Evolutionary conservation across 2,113 vertebrate species (phyloP), one percentile per base, ranked within the genome.

Genomic region (Miniopterus natalensis): DNA sequence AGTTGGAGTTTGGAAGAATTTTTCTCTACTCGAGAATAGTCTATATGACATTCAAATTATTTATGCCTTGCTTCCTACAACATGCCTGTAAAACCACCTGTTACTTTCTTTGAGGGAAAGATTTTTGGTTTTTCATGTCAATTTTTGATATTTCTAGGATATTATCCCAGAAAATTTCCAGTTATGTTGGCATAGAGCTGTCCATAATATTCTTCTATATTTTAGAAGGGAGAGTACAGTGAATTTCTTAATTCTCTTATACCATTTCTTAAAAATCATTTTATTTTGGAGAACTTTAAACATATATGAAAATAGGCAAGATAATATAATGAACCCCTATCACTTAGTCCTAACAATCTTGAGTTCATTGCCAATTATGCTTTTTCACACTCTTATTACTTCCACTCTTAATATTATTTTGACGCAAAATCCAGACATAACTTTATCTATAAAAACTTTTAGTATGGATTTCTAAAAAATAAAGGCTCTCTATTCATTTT

Each of bases 211-310:
- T 18, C 13, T 51, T 80, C 42, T 31, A 53, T 53, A 65, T 63
- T 74, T 29, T 18, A 20, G 18, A 68, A 25, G 57, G 79, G 57
- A 74, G 20, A 14, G 13, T 47, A n/a, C 68, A 75, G 5, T 75
- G 36, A 10, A 36, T 83, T 73, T 42, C 57, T 93, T 10, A 73
- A 55, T 75, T 42, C 49, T 92, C 5, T 84, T 73, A 21, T 8
- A n/a, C n/a, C 31, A 31, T 23, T 70, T 80, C 80, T 47, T 13
- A 23, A 21, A 57, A 53, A 70, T 45, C 20, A 8, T 36, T 88
- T 65, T 89, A 21, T 90, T 55, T 79, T n/a, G 36, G n/a, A 84
- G 68, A 85, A 84, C 63, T 77, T 55, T 57, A 65, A 90, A 79
- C 75, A 79, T 68, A 14, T 29, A 25, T 68, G 36, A 79, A 61